phyloP scores from a whole-genome alignment of 2,113 vertebrate species.

The Tragelaphus scriptus region DNA sequence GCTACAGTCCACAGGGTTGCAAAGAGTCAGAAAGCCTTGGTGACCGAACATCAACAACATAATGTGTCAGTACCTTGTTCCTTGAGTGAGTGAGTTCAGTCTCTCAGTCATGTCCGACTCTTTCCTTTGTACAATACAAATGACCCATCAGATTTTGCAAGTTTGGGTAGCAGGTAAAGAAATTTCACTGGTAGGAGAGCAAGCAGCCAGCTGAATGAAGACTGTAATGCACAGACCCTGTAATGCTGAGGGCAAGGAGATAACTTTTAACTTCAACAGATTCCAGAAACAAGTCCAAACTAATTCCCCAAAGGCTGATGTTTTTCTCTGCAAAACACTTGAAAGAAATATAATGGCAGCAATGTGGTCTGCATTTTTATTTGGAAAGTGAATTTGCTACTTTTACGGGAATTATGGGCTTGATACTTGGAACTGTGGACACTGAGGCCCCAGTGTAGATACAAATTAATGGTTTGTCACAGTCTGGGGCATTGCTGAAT shows the following conservation, averaged over 20 bases:
- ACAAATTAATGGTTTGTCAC: not conserved
- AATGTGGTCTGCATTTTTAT: not conserved
- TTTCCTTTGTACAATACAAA: not conserved
- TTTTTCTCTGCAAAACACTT: not conserved
- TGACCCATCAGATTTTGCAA: no score
- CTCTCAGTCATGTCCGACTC: accelerated
- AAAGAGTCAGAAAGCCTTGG: not conserved
- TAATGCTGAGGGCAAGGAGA: not conserved
- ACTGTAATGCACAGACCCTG: not conserved
- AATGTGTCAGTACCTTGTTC: not conserved
- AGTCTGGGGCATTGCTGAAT: not conserved
- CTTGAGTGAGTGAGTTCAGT: not conserved
- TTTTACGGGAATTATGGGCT: not conserved
- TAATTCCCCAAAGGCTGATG: not conserved
- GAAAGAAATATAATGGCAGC: accelerated
- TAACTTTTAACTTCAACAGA: not conserved
- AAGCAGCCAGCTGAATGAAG: not conserved
- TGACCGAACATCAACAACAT: not conserved
- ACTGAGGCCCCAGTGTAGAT: not conserved
- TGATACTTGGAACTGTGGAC: not conserved
- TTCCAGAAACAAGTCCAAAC: not conserved
- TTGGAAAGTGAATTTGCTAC: not conserved
- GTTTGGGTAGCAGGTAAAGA: not conserved
- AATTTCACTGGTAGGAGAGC: not conserved
- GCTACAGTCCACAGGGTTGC: accelerated